These are phyloP conservation scores for Patella depressa DNA, from an alignment of 2,888 invertebrate species.

Conservation along the genomic window DNA sequence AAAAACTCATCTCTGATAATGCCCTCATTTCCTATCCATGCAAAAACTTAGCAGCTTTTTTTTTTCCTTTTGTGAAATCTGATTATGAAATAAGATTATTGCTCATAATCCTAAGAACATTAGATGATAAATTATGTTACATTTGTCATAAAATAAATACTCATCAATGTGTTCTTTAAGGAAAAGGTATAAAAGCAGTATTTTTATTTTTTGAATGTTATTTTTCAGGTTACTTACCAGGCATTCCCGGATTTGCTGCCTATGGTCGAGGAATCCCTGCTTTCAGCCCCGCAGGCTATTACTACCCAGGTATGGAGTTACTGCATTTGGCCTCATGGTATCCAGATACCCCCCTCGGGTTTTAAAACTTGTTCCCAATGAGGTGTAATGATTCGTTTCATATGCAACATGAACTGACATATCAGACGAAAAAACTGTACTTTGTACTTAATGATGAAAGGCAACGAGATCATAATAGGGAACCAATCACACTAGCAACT, in stretches of 20 bases:
- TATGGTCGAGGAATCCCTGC: constrained; percentile 60
- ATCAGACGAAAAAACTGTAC: neutral
- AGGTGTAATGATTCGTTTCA: constrained; percentile 7
- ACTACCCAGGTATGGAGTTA: constrained; percentile 61
- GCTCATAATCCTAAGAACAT: too few species aligned
- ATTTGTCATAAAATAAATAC: too few species aligned
- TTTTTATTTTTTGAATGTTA: constrained; percentile 3
- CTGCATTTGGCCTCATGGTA: constrained; percentile 60
- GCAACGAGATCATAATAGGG: neutral
- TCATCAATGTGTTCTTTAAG: too few species aligned
- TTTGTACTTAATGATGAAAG: constrained; percentile 5
- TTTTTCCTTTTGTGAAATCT: too few species aligned
- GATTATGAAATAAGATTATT: too few species aligned
- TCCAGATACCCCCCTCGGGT: constrained; percentile 46
- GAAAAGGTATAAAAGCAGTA: too few species aligned
- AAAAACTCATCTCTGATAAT: too few species aligned
- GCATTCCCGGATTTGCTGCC: constrained; percentile 47
- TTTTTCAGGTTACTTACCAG: constrained; percentile 51
- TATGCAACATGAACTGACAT: constrained; percentile 12
- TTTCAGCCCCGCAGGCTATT: constrained; percentile 55
- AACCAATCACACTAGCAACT: too few species aligned
- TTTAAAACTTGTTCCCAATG: constrained; percentile 28
- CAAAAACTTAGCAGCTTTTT: too few species aligned
- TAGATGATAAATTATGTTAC: too few species aligned
- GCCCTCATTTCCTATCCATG: too few species aligned